Evolutionary conservation across 2,797 vertebrate genomes (phyloP).

Genomic region (Poeciliopsis infans): DNA sequence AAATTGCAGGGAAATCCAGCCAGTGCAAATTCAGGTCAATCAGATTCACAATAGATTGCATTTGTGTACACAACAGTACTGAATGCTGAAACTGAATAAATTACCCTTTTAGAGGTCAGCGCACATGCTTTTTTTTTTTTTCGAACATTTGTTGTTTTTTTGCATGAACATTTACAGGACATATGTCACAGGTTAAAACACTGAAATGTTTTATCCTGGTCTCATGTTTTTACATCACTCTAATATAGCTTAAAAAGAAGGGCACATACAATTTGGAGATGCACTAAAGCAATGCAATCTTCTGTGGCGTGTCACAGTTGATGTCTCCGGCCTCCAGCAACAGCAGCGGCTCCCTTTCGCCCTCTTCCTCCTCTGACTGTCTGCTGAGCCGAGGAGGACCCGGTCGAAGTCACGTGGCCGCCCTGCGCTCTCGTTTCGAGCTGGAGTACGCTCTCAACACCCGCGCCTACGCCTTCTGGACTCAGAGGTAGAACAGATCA

Average conservation of each 20-base stretch:
- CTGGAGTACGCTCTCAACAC: slow-evolving; percentile 92
- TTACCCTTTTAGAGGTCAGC: background rate
- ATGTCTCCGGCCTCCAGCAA: slow-evolving; percentile 96
- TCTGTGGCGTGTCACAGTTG: slow-evolving; percentile 73
- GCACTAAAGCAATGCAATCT: background rate
- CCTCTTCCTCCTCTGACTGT: slow-evolving; percentile 91
- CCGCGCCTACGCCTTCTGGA: slow-evolving; percentile 82
- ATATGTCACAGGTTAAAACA: background rate
- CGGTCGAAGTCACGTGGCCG: slow-evolving; percentile 90
- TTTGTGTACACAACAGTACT: background rate
- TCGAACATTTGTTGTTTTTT: background rate
- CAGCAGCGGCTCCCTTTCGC: slow-evolving; percentile 94
- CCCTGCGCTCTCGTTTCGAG: slow-evolving; percentile 89
- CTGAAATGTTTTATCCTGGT: background rate
- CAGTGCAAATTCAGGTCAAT: background rate
- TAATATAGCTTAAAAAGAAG: background rate
- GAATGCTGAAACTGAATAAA: background rate
- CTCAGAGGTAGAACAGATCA: slow-evolving; percentile 80
- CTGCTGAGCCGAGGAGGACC: slow-evolving; percentile 84
- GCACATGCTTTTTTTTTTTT: background rate
- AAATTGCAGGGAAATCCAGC: background rate
- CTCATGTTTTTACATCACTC: background rate
- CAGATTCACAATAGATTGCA: background rate
- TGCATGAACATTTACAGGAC: background rate
- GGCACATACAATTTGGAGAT: background rate